A percentile compares a stretch with the other conserved stretches of the same genome.
Conservation (phyloP, 2,888 invertebrate genomes). For the Carpatolechia fugitivella region DNA sequence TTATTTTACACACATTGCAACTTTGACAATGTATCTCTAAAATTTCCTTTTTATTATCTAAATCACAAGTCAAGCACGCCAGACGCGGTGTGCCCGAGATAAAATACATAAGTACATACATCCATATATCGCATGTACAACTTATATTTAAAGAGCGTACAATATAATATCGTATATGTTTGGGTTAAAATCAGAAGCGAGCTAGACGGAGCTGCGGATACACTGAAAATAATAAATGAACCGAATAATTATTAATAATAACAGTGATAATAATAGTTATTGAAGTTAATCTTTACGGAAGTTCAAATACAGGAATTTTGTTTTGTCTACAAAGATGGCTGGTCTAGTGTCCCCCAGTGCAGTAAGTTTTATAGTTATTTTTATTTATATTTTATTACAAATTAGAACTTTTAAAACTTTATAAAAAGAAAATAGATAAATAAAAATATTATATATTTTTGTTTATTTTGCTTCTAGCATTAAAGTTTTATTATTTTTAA, state of each 20-base stretch:
- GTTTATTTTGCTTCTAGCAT: too few relatives aligned
- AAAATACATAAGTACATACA: slow-evolving; percentile 14
- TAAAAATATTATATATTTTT: too few relatives aligned
- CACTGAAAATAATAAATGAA: slow-evolving; percentile 1
- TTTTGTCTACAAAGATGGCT: slow-evolving; percentile 5
- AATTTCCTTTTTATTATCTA: slow-evolving; percentile 31
- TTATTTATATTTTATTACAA: background rate
- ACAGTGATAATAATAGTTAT: background rate
- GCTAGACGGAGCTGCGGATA: background rate
- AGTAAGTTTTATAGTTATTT: background rate
- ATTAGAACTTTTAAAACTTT: too few relatives aligned
- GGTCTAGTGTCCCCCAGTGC: background rate
- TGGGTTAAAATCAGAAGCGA: background rate
- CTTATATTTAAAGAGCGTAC: background rate
- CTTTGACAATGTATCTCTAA: slow-evolving; percentile 20
- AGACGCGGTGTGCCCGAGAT: slow-evolving; percentile 37
- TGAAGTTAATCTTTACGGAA: background rate
- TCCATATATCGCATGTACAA: background rate
- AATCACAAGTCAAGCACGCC: slow-evolving; percentile 47
- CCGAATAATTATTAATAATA: background rate
- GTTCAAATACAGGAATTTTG: background rate
- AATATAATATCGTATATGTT: background rate
- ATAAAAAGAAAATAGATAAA: too few relatives aligned
- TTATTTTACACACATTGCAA: background rate
- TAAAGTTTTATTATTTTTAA: too few relatives aligned